A percentile compares a stretch with the other conserved stretches of the same genome.
These are phyloP conservation scores for Drosophila merina DNA, from an alignment of 2,888 invertebrate species.

Conservation along the genomic window DNA sequence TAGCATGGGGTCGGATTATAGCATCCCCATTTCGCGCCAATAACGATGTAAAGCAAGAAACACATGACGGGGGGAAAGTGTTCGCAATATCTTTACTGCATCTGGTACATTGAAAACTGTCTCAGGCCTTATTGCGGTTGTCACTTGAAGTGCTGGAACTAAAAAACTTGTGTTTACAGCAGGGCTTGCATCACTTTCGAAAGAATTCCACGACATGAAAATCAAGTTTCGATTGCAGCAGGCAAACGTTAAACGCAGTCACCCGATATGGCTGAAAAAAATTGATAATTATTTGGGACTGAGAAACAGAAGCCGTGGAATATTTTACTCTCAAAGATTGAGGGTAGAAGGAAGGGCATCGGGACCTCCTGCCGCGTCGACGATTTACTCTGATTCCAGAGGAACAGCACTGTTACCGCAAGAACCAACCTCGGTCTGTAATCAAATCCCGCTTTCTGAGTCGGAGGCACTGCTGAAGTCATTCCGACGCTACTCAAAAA, in stretches of 20 bases:
- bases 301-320: conserved; percentile 71
- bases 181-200: conserved; percentile 72
- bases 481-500: conserved; percentile 10
- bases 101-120: not conserved
- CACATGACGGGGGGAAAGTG: conserved; percentile 34
- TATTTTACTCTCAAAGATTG: conserved; percentile 45
- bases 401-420: conserved; percentile 64
- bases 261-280: conserved; percentile 48
- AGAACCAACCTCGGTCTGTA: conserved; percentile 54
- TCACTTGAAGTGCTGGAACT: conserved; percentile 72
- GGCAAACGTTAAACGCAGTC: conserved; percentile 41
- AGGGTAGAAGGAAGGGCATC: not conserved
- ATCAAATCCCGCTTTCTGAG: conserved; percentile 49
- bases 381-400: conserved; percentile 15
- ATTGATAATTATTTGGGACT: conserved; percentile 48
- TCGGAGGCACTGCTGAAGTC: conserved; percentile 2
- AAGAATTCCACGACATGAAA: conserved; percentile 68
- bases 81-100: conserved; percentile 48
- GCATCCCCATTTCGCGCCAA: conserved; percentile 62
- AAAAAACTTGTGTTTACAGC: conserved; percentile 28
- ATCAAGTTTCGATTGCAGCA: conserved; percentile 66
- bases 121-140: conserved; percentile 61
- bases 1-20: conserved; percentile 20
- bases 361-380: conserved; percentile 60
- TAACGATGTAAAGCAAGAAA: conserved; percentile 56